Base-by-base conservation (phyloP, 2,888 invertebrate genomes). In the Scaptodrosophila latifasciaeformis region DNA sequence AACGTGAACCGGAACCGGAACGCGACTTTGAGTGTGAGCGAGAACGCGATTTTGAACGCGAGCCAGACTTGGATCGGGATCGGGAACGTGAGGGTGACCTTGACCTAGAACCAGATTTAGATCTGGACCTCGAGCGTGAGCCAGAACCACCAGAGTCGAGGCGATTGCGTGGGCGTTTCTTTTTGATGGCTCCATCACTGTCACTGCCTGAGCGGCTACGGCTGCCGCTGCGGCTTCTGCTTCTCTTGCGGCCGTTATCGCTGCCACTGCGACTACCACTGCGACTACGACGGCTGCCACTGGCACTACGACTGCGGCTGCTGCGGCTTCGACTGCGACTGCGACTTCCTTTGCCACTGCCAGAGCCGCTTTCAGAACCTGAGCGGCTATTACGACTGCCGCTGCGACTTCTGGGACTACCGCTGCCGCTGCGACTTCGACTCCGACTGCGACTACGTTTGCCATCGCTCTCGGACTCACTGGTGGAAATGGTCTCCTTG, bases 401-500 rank as follows among this genome's bases (percentile, higher is more conserved):
- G 24, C 63, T 59, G 88, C 87, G 59, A 27, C 37, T 40, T 2
- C 76, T 83, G 34, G 68, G 80, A 39, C 77, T 76, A 15, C 70
- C 81, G 37, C 70, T 70, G 7, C 65, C 70, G 39, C 77, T 84
- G 13, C 51, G 77, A 29, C 82, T 82, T 18, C 74, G 45, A 49
- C 72, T 67, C 87, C 87, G 65, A 30, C 83, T 83, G 43, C 66
- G 63, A 13, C 53, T 59, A 34, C 46, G 54, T 30, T 48, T 63
- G 24, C 61, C 61, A 43, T 85, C 84, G 49, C 85, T 85, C 24
- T 85, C 84, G 2, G 94, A 94, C 81, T 95, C 95, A 59, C 93
- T 93, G 0, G 96, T 96, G 0, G 97, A 97, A 67, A 98, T 97
- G 0, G 96, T 96, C 54, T 94, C 97, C 84, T 97, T 97, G 0